phyloP scores from a whole-genome alignment of 1,140 invertebrate genomes.

The Odontomachus brunneus region DNA sequence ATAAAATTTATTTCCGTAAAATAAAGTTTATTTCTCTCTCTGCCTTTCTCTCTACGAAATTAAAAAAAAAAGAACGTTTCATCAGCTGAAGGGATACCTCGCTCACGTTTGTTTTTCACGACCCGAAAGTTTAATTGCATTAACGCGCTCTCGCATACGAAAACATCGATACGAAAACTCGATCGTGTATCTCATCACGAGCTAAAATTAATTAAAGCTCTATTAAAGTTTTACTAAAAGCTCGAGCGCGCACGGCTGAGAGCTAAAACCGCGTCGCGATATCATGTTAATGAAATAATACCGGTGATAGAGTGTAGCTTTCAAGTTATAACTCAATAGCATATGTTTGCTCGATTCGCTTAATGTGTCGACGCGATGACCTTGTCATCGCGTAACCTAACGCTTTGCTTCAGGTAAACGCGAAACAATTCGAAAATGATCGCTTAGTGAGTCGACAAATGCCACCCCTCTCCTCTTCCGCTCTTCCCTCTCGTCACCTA shows the following conservation, averaged over 20 bases:
- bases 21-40: no score
- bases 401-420: neutral
- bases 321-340: slow-evolving; percentile 2
- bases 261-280: neutral
- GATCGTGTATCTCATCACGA: neutral
- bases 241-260: neutral
- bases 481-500: no score
- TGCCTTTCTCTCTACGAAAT: neutral
- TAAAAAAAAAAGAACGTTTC: no score
- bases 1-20: no score
- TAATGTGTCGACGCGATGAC: slow-evolving; percentile 1
- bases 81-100: neutral
- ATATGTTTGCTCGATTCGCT: neutral
- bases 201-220: slow-evolving; percentile 50
- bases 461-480: no score
- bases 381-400: neutral
- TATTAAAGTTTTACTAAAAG: slow-evolving; percentile 15
- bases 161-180: slow-evolving; percentile 29
- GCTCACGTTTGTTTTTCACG: no score
- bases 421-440: neutral
- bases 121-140: slow-evolving; percentile 3
- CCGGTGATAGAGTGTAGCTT: neutral
- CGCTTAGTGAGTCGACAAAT: neutral
- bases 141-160: neutral
- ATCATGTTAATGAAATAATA: neutral